Percentiles rank a stretch among this genome's conserved stretches.
phyloP scores from a whole-genome alignment of 2,797 vertebrate species.

The Leucoraja ocellata region DNA sequence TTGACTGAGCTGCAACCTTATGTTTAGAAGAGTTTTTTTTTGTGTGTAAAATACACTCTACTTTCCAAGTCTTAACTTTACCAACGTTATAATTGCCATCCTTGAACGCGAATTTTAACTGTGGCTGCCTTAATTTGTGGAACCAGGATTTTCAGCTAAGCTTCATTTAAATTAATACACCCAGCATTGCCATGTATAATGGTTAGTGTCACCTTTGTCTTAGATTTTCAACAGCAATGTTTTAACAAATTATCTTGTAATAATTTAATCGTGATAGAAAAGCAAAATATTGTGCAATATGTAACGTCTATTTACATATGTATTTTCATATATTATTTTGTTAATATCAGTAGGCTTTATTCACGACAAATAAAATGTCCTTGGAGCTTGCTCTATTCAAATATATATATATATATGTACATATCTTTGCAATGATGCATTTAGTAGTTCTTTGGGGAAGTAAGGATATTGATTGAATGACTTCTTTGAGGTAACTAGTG shows the following conservation, averaged over 20 bases:
- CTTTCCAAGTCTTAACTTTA: background rate
- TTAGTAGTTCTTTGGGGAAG: background rate
- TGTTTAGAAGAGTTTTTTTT: conserved; percentile 2
- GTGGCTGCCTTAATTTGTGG: background rate
- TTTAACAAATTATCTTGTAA: background rate
- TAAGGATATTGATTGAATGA: background rate
- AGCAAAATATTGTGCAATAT: background rate
- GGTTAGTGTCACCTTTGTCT: no score
- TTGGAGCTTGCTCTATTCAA: background rate
- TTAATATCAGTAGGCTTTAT: background rate
- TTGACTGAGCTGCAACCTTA: conserved; percentile 68
- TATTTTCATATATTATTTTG: background rate
- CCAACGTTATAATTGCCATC: background rate
- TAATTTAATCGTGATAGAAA: background rate
- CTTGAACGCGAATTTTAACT: background rate
- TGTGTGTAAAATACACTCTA: background rate
- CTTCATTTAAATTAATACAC: background rate
- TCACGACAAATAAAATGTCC: no score
- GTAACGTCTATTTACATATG: background rate
- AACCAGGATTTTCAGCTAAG: background rate
- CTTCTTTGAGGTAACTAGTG: background rate
- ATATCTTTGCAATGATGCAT: background rate
- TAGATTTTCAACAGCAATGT: background rate
- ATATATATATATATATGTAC: background rate
- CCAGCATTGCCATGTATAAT: background rate